Evolutionary conservation across 2,113 vertebrate genomes (phyloP).

Genomic region (Rhagologus leucostigma): DNA sequence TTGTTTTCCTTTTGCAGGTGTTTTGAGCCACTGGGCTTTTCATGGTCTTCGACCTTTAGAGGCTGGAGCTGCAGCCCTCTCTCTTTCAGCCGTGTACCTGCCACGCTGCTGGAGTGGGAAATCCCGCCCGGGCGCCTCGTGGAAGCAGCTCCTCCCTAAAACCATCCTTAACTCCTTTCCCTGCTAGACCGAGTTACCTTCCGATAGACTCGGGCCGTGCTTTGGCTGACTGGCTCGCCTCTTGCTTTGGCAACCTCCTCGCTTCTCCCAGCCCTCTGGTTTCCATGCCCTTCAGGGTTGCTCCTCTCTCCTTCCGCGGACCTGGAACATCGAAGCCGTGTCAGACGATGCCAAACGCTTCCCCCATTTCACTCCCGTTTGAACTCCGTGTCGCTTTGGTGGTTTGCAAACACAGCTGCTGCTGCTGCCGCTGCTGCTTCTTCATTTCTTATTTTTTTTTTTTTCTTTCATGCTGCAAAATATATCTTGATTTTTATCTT

Average conservation of each 20-base stretch:
- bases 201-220: conserved; percentile 37
- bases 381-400: conserved; percentile 54
- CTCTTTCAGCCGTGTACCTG: conserved; percentile 54
- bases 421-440: conserved; percentile 13
- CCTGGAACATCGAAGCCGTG: conserved; percentile 31
- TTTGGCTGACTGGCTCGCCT: conserved; percentile 45
- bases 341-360: conserved; percentile 36
- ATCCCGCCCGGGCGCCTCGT: conserved; percentile 48
- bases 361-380: conserved; percentile 36
- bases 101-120: conserved; percentile 56
- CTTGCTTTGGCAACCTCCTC: conserved; percentile 60
- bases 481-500: conserved; percentile 57
- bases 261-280: conserved; percentile 61
- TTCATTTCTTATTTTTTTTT: background rate
- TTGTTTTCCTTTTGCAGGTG: conserved; percentile 68
- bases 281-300: conserved; percentile 30
- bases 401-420: conserved; percentile 49
- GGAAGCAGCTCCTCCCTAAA: conserved; percentile 61
- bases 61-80: conserved; percentile 59
- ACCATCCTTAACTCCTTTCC: conserved; percentile 52
- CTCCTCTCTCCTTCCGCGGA: background rate
- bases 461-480: conserved; percentile 42
- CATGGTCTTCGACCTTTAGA: conserved; percentile 58
- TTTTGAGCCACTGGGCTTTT: conserved; percentile 59
- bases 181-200: conserved; percentile 54